These are phyloP conservation scores for Oryzias dopingdopingensis DNA, from an alignment of 2,797 vertebrate species.

Conservation along the genomic window DNA sequence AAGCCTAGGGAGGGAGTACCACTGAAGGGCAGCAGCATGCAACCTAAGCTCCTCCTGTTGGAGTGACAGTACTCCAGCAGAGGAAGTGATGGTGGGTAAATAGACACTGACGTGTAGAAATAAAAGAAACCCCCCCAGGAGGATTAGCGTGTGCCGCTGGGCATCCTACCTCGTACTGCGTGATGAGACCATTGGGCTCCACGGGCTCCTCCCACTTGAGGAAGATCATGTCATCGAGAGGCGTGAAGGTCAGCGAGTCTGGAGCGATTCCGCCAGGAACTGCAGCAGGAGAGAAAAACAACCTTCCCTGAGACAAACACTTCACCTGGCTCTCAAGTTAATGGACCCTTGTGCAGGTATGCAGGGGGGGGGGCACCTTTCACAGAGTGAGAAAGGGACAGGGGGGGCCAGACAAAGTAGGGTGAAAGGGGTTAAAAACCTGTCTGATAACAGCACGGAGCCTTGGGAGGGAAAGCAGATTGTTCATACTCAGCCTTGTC, in stretches of 20 bases:
- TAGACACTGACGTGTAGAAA: conserved; percentile 19
- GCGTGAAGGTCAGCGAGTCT: conserved; percentile 90
- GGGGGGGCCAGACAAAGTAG: background rate
- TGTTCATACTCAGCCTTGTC: no score
- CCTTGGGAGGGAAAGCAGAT: no score
- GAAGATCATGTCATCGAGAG: conserved; percentile 93
- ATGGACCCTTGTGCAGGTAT: conserved; percentile 39
- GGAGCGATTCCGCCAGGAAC: conserved; percentile 91
- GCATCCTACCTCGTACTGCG: conserved; percentile 84
- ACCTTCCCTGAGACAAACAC: conserved; percentile 50
- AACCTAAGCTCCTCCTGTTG: conserved; percentile 7
- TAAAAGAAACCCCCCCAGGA: conserved; percentile 37
- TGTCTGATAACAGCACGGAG: no score
- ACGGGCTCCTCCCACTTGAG: conserved; percentile 95
- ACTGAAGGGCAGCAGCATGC: background rate
- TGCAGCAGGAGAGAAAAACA: conserved; percentile 60
- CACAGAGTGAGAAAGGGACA: conserved; percentile 20
- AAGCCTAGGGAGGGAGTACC: conserved; percentile 20
- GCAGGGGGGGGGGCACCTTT: conserved; percentile 44
- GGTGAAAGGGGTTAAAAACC: no score
- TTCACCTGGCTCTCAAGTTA: conserved; percentile 27
- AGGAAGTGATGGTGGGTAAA: conserved; percentile 1
- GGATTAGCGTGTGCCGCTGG: conserved; percentile 22
- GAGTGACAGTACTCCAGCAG: conserved; percentile 30
- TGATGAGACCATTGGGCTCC: conserved; percentile 93